phyloP scores from a whole-genome alignment of 2,888 invertebrate species.

The Stictocephala bisonia region DNA sequence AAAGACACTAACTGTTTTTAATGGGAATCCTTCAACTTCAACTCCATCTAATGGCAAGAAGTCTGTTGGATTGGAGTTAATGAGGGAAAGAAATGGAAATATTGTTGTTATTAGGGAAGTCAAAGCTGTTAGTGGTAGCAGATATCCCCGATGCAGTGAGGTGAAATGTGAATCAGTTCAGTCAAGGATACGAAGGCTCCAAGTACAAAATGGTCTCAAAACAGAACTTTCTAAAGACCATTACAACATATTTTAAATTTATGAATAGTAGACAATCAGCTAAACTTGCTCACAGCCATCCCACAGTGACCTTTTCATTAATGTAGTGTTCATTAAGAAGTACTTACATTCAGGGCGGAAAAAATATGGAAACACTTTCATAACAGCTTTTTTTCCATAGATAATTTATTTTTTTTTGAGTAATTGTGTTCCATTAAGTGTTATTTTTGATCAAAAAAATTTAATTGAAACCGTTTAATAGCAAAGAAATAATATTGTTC shows the following conservation, averaged over 20 bases:
- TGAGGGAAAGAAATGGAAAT: conserved; percentile 65
- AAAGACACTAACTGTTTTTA: conserved; percentile 52
- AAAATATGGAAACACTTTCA: background rate
- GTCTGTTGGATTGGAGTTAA: conserved; percentile 64
- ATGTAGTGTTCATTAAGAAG: conserved; percentile 7
- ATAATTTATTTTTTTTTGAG: too few relatives aligned
- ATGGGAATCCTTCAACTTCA: conserved; percentile 29
- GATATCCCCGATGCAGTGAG: conserved; percentile 66
- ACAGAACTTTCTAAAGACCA: conserved; percentile 46
- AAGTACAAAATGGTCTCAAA: conserved; percentile 61
- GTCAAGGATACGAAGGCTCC: conserved; percentile 66
- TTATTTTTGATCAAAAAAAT: too few relatives aligned
- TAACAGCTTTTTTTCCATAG: too few relatives aligned
- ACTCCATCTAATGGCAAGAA: conserved; percentile 48
- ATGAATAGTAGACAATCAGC: conserved; percentile 24
- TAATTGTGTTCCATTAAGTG: too few relatives aligned
- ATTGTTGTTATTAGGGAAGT: conserved; percentile 66
- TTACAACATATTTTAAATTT: conserved; percentile 44
- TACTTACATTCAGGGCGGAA: too few relatives aligned
- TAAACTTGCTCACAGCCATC: conserved; percentile 34
- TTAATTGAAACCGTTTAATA: too few relatives aligned
- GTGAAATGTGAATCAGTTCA: conserved; percentile 67
- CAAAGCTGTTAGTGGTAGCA: conserved; percentile 64
- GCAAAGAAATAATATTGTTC: too few relatives aligned
- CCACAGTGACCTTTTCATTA: conserved; percentile 6